phyloP scores from a whole-genome alignment of 2,113 vertebrate species.

The Pithys albifrons region DNA sequence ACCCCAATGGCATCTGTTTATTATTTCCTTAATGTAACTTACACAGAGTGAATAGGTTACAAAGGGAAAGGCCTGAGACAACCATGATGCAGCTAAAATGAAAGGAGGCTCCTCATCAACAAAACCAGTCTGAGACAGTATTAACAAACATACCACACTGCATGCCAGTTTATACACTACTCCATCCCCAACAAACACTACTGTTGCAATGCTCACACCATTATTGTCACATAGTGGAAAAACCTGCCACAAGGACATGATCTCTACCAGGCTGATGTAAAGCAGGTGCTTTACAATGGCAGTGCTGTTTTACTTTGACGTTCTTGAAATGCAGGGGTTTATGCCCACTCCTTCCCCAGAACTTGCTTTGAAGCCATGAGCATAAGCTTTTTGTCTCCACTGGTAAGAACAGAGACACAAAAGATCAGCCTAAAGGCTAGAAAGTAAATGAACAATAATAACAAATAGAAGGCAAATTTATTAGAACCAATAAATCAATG shows the following conservation, averaged over 20 bases:
- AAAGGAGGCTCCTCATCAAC: not conserved
- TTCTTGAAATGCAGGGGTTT: not conserved
- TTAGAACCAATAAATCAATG: not conserved
- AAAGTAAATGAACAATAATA: not conserved
- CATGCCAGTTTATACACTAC: not conserved
- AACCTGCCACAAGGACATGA: not conserved
- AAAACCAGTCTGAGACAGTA: not conserved
- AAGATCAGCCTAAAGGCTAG: not conserved
- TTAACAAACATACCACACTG: not conserved
- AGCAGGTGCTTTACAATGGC: not conserved
- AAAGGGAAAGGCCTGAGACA: not conserved
- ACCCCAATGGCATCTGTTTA: conserved; percentile 28
- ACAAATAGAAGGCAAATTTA: not conserved
- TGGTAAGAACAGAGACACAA: not conserved
- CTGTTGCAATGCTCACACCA: not conserved
- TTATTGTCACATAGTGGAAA: not conserved
- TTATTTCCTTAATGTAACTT: conserved; percentile 16
- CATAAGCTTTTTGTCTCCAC: not conserved
- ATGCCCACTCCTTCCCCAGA: not conserved
- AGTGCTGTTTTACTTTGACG: not conserved
- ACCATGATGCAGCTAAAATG: not conserved
- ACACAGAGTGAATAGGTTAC: not conserved
- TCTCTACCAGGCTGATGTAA: not conserved
- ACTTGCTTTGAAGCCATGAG: not conserved
- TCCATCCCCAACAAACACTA: not conserved